Evolutionary conservation across 2,797 vertebrate species (phyloP).

Genomic region (Brachyrhaphis roseni): DNA sequence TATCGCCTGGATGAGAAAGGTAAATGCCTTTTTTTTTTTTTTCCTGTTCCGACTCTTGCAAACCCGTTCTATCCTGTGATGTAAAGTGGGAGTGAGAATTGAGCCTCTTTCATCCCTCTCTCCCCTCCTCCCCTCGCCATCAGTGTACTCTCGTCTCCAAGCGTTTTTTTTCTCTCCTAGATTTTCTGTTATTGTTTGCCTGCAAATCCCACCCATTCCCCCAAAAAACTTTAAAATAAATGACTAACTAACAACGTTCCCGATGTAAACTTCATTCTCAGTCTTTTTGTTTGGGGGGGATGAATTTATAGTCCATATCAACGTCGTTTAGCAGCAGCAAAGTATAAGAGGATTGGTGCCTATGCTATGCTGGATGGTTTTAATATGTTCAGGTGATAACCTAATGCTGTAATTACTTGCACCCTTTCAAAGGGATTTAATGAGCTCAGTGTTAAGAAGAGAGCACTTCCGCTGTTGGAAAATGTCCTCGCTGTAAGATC

Average conservation of each 20-base stretch:
- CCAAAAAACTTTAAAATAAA: background rate
- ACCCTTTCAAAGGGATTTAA: constrained; percentile 21
- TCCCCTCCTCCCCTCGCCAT: constrained; percentile 28
- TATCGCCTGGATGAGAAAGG: constrained; percentile 65
- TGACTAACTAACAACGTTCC: background rate
- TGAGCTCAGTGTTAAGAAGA: constrained; percentile 26
- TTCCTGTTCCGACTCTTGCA: constrained; percentile 26
- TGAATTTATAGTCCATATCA: constrained; percentile 15
- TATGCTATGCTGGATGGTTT: constrained; percentile 20
- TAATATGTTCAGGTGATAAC: constrained; percentile 29
- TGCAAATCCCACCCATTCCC: background rate
- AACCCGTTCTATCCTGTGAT: constrained; percentile 46
- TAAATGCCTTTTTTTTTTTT: constrained; percentile 50
- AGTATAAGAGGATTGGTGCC: constrained; percentile 14
- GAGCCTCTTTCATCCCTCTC: constrained; percentile 37
- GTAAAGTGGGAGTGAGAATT: constrained; percentile 47
- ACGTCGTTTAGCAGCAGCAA: background rate
- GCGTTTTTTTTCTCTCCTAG: constrained; percentile 24
- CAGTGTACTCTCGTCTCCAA: constrained; percentile 27
- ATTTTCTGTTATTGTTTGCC: constrained; percentile 9
- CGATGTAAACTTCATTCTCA: constrained; percentile 9
- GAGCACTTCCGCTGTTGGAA: constrained; percentile 1
- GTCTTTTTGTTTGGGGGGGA: background rate
- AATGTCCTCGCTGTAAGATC: constrained; percentile 3
- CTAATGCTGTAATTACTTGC: constrained; percentile 32